Evolutionary conservation across 2,888 invertebrate genomes (phyloP).

Genomic region (Pristionchus arcanus): DNA sequence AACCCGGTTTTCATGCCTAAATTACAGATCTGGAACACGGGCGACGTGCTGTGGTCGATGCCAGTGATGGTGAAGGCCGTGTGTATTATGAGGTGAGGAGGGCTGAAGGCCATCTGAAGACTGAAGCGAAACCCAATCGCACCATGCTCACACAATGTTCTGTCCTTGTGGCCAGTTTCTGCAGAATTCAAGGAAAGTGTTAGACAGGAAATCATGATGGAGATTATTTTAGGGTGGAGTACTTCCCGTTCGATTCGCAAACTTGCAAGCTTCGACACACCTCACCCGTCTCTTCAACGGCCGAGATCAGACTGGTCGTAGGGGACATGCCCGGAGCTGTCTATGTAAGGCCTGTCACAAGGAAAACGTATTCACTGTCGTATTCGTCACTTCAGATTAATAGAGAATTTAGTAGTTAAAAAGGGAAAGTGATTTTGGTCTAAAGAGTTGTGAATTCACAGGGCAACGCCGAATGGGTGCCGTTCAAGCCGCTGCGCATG

Average conservation of each 20-base stretch:
- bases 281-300: background rate
- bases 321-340: slow-evolving; percentile 30
- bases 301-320: background rate
- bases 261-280: background rate
- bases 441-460: background rate
- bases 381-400: too few relatives aligned
- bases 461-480: slow-evolving; percentile 31
- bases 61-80: slow-evolving; percentile 5
- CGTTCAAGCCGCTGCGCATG: slow-evolving; percentile 31
- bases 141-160: too few relatives aligned
- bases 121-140: too few relatives aligned
- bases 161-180: too few relatives aligned
- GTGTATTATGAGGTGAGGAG: background rate
- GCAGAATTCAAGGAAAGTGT: too few relatives aligned
- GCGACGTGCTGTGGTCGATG: slow-evolving; percentile 20
- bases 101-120: too few relatives aligned
- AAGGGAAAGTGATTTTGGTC: too few relatives aligned
- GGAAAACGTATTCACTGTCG: too few relatives aligned
- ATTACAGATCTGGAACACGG: background rate
- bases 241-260: slow-evolving; percentile 23
- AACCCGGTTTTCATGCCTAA: background rate
- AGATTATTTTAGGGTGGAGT: background rate
- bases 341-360: too few relatives aligned
- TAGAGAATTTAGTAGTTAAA: too few relatives aligned
- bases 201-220: too few relatives aligned